Evolutionary conservation across 1,140 invertebrate species (phyloP).

Genomic region (Drosophila virilis): DNA sequence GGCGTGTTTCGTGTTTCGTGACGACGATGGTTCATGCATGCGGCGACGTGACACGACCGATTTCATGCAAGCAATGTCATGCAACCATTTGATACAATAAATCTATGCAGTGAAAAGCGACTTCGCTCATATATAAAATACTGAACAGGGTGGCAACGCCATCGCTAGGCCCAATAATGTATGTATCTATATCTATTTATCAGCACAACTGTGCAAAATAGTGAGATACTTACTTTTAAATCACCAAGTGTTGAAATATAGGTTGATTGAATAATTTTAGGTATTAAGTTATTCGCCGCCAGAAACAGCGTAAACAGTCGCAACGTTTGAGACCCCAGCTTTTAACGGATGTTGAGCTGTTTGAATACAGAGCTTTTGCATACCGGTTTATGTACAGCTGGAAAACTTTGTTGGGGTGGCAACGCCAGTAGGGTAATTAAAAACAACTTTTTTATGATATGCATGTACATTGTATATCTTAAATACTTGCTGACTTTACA

Average conservation of each 20-base stretch:
- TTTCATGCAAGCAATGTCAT: not conserved
- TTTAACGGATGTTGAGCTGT: not conserved
- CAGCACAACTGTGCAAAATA: no score
- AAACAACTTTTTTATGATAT: not conserved
- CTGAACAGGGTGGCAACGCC: no score
- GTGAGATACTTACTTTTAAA: no score
- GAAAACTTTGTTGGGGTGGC: not conserved
- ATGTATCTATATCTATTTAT: no score
- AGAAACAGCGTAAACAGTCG: no score
- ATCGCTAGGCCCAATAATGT: no score
- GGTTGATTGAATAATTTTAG: no score
- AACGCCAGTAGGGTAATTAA: not conserved
- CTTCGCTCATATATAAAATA: no score
- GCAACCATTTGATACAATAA: not conserved
- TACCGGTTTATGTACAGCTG: not conserved
- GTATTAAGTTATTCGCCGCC: no score
- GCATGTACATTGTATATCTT: not conserved
- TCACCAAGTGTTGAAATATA: no score
- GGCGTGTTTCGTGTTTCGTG: constrained; percentile 8
- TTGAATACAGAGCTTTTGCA: constrained; percentile 1
- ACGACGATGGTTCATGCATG: constrained; percentile 1
- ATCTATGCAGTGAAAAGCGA: no score
- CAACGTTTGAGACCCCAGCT: not conserved
- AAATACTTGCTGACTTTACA: constrained; percentile 1
- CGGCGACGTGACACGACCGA: not conserved